Conservation (phyloP, 2,113 vertebrate species). For the Indri indri region DNA sequence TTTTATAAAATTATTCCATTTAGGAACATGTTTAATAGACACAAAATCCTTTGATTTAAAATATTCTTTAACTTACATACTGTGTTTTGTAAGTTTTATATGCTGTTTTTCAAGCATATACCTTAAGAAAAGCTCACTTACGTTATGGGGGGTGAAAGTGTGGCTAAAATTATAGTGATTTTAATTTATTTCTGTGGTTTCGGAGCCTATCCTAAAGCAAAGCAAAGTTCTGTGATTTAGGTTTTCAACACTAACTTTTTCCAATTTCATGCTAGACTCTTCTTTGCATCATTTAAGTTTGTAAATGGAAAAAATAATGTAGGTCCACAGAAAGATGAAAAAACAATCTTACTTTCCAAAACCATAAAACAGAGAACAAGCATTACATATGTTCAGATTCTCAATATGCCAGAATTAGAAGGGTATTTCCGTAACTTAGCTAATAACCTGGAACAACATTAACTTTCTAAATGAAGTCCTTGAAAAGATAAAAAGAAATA, state of each 20-base stretch:
- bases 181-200: neutral
- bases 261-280: neutral
- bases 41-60: conserved; percentile 20
- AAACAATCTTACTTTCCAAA: neutral
- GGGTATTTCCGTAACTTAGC: neutral
- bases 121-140: neutral
- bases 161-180: neutral
- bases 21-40: neutral
- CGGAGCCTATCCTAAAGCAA: neutral
- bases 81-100: neutral
- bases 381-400: neutral
- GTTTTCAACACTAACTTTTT: conserved; percentile 12
- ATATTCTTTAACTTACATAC: neutral
- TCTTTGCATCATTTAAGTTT: conserved; percentile 6
- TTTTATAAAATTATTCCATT: neutral
- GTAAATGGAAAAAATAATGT: conserved; percentile 27
- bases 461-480: conserved; percentile 7
- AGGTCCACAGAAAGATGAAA: neutral
- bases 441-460: neutral
- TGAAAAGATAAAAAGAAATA: conserved; percentile 3
- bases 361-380: conserved; percentile 25
- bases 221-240: neutral
- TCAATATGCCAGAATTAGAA: neutral
- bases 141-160: neutral
- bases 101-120: neutral